Base-by-base conservation (phyloP, 2,888 invertebrate species). In the Agonopterix heracliana region DNA sequence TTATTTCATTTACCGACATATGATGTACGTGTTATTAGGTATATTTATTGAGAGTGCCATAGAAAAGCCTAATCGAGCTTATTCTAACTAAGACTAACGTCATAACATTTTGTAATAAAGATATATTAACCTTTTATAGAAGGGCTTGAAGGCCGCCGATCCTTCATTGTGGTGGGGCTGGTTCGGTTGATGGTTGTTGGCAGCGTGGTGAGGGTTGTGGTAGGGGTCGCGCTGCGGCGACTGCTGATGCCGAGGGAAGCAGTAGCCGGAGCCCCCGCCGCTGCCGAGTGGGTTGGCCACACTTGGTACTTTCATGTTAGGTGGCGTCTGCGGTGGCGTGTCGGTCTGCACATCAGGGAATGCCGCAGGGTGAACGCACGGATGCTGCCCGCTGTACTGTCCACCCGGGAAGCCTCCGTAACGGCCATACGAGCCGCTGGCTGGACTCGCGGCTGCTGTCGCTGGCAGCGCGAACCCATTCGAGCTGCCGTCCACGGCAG, bases 301-400 rank as follows among this genome's bases (percentile, higher is more conserved):
- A 81, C 93, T 94, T 71, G 95, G 94, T 72, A 96, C 91, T 85
- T 96, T 96, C 95, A 96, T 95, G 89, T 95, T 96, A 77, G 97
- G 97, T 60, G 97, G 97, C 60, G 97, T 97, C 87, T 97, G 96
- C 36, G 96, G 96, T 63, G 96, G 97, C 57, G 97, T 97, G 87
- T 97, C 97, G 65, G 95, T 91, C 77, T 94, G 93, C 81, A 96
- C 93, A 85, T 96, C 94, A 75, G 95, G 94, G 90, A 96, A 95
- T 75, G 95, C 93, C 83, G 94, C 92, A 41, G 90, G 86, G 65
- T 89, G 83, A 60, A 87, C 84, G 64, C 87, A 88, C 75, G 95
- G 95, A 51, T 88, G 89, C 63, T 88, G 88, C 55, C 81, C 83
- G 45, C 82, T 84, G 61, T 91, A 91, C 63, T 91, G 91, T 43